phyloP scores from a whole-genome alignment of 1,140 invertebrate genomes.

The Probaryconus sp. region DNA sequence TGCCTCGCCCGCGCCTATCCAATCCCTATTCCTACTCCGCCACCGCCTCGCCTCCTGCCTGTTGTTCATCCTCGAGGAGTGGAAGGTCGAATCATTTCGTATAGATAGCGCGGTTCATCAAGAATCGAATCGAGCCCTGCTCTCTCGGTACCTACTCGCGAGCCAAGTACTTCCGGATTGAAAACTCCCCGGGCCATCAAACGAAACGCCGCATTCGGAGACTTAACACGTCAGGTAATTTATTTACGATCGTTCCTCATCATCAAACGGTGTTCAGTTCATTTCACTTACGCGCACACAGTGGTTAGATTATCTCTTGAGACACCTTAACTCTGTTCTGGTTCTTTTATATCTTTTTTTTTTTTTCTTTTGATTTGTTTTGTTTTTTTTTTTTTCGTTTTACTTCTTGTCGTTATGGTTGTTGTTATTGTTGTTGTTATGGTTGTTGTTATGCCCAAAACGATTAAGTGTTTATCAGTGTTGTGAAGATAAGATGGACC shows the following conservation, averaged over 20 bases:
- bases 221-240: constrained; percentile 41
- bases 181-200: constrained; percentile 28
- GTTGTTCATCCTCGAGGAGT: constrained; percentile 58
- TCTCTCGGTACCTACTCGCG: constrained; percentile 27
- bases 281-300: too few relatives aligned
- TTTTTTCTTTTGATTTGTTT: too few relatives aligned
- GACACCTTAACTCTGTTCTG: too few relatives aligned
- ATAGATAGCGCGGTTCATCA: constrained; percentile 65
- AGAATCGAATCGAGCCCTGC: constrained; percentile 60
- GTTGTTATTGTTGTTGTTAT: too few relatives aligned
- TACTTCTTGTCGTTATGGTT: too few relatives aligned
- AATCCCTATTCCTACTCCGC: constrained; percentile 56
- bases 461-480: too few relatives aligned
- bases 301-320: too few relatives aligned
- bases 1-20: constrained; percentile 55
- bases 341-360: too few relatives aligned
- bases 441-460: too few relatives aligned
- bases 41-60: constrained; percentile 51
- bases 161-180: constrained; percentile 49
- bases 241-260: constrained; percentile 36
- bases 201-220: background rate
- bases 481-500: too few relatives aligned
- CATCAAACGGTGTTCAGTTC: background rate
- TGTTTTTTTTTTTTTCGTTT: too few relatives aligned
- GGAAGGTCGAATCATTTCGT: constrained; percentile 64